Conservation (phyloP, 2,888 invertebrate species). For the Synanthedon myopaeformis region DNA sequence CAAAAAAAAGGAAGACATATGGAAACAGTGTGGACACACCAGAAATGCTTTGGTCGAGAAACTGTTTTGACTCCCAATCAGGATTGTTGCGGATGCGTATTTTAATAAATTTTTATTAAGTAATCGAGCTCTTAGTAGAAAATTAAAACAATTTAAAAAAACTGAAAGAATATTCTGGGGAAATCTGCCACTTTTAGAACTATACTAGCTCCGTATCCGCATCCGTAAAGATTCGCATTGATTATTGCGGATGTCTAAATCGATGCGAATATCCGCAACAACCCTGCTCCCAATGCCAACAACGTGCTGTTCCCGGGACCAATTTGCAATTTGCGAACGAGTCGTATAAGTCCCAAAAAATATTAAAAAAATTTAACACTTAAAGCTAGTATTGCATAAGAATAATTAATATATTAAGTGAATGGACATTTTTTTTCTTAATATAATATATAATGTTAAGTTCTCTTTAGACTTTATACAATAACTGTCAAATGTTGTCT, state of each 20-base stretch:
- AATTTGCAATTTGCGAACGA: conserved; percentile 31
- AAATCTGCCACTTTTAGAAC: no score
- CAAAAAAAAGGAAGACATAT: conserved; percentile 40
- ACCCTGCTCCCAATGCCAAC: no score
- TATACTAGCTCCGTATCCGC: no score
- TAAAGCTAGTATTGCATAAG: conserved; percentile 69
- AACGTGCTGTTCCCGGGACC: conserved; percentile 18
- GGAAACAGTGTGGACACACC: conserved; percentile 13
- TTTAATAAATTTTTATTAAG: no score
- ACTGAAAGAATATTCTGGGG: no score
- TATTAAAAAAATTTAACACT: conserved; percentile 68
- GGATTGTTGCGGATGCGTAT: no score
- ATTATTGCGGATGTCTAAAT: no score
- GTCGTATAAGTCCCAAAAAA: conserved; percentile 41
- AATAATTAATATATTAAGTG: conserved; percentile 35
- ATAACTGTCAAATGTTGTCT: not conserved
- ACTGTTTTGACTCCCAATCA: no score
- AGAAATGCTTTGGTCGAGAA: conserved; percentile 52
- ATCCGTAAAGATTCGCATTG: no score
- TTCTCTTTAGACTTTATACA: not conserved
- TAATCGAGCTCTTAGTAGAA: no score
- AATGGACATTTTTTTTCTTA: conserved; percentile 24
- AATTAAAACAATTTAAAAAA: no score
- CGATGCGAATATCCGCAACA: no score
- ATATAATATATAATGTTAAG: not conserved